These are phyloP conservation scores for Aspidoscelis tigris DNA, from an alignment of 2,113 vertebrate species.

Conservation along the genomic window DNA sequence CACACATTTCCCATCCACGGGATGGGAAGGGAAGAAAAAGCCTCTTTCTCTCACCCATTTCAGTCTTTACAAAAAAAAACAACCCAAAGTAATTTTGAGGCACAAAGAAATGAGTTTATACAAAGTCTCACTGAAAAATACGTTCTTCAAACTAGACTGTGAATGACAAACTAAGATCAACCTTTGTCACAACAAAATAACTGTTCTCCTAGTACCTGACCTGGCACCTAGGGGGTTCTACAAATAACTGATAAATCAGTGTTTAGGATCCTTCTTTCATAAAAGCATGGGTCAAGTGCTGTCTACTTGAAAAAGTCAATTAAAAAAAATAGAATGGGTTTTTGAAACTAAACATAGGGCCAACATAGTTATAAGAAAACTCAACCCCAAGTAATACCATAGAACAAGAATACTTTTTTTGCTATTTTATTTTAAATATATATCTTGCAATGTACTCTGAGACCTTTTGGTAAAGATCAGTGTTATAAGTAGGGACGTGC, in stretches of 20 bases:
- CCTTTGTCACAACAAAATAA: background rate
- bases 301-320: background rate
- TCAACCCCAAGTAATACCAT: background rate
- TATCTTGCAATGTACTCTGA: too few relatives aligned
- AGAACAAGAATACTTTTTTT: background rate
- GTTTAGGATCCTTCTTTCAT: background rate
- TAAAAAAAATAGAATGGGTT: background rate
- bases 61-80: background rate
- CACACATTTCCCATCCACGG: too few relatives aligned
- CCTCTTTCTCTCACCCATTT: too few relatives aligned
- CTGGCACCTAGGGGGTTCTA: background rate
- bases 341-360: background rate
- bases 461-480: too few relatives aligned
- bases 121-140: background rate
- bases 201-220: constrained; percentile 2
- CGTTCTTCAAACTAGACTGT: background rate
- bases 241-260: background rate
- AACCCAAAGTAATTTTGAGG: background rate
- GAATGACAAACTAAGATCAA: background rate
- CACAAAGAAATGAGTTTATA: background rate
- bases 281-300: background rate
- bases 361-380: background rate
- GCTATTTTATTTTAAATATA: too few relatives aligned
- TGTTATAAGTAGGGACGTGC: too few relatives aligned
- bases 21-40: too few relatives aligned